Conservation (phyloP, 2,797 vertebrate genomes). For the Cyclopterus lumpus region DNA sequence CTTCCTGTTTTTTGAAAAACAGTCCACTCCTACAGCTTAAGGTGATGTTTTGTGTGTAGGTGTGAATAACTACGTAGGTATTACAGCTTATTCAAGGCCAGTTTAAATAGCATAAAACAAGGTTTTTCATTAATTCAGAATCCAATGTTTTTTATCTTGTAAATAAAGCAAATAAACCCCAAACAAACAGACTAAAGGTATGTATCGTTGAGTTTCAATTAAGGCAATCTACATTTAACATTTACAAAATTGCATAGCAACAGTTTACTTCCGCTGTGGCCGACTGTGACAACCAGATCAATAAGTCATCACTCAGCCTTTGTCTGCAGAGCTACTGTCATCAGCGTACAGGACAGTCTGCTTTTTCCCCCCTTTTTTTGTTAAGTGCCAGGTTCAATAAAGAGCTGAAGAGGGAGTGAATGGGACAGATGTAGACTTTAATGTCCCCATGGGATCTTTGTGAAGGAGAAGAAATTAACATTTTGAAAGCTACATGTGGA, state of each 20-base stretch:
- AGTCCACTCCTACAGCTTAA: slow-evolving; percentile 27
- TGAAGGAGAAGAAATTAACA: slow-evolving; percentile 48
- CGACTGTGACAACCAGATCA: slow-evolving; percentile 54
- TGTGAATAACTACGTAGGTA: slow-evolving; percentile 26
- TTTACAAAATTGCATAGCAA: neutral
- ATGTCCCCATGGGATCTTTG: slow-evolving; percentile 44
- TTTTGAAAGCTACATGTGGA: slow-evolving; percentile 28
- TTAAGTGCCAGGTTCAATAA: slow-evolving; percentile 54
- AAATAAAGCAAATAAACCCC: neutral
- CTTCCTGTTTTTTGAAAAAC: slow-evolving; percentile 15
- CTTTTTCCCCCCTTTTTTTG: neutral
- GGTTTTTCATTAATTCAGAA: slow-evolving; percentile 1
- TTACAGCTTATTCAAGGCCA: slow-evolving; percentile 5
- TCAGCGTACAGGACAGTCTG: slow-evolving; percentile 39
- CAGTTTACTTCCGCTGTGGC: slow-evolving; percentile 16
- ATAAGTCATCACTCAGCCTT: slow-evolving; percentile 70
- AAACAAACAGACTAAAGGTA: neutral
- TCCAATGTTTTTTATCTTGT: neutral
- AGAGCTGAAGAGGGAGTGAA: slow-evolving; percentile 26
- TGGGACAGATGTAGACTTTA: slow-evolving; percentile 53
- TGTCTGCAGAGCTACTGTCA: slow-evolving; percentile 43
- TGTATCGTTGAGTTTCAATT: neutral
- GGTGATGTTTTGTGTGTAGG: slow-evolving; percentile 35
- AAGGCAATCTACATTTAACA: neutral
- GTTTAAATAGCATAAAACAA: slow-evolving; percentile 7